Evolutionary conservation across 2,113 vertebrate species (phyloP).

Genomic region (Gracilinanus agilis): DNA sequence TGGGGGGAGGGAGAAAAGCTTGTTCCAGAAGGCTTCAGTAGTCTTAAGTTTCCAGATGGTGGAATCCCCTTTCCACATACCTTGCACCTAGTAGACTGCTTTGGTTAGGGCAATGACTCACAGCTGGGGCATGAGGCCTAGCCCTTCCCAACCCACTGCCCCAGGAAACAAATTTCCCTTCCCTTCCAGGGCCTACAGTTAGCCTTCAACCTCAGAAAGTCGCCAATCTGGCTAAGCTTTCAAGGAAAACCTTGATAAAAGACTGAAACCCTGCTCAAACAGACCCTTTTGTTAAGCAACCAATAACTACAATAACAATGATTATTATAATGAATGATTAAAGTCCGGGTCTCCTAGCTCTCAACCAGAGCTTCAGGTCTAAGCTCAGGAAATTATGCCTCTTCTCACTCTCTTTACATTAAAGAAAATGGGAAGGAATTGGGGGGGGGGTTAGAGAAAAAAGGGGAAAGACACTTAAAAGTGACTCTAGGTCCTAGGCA

Average conservation of each 20-base stretch:
- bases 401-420: not conserved
- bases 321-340: not conserved
- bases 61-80: not conserved
- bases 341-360: not conserved
- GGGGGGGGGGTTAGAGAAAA: not conserved
- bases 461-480: not conserved
- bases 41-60: not conserved
- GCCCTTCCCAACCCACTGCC: slow-evolving; percentile 47
- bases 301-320: not conserved
- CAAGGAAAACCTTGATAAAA: not conserved
- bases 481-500: not conserved
- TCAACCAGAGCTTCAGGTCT: not conserved
- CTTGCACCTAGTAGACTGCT: slow-evolving; percentile 2
- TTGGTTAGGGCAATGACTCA: slow-evolving; percentile 61
- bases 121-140: slow-evolving; percentile 23
- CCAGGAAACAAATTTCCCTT: slow-evolving; percentile 35
- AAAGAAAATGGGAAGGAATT: not conserved
- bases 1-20: not conserved
- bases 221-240: slow-evolving; percentile 16
- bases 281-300: not conserved
- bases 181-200: not conserved
- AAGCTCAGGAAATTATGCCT: not conserved
- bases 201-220: slow-evolving; percentile 11
- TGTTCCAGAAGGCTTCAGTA: not conserved
- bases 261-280: not conserved